These are phyloP conservation scores for Sebastes trivittatus DNA, from an alignment of 2,797 vertebrate species.

Conservation along the genomic window DNA sequence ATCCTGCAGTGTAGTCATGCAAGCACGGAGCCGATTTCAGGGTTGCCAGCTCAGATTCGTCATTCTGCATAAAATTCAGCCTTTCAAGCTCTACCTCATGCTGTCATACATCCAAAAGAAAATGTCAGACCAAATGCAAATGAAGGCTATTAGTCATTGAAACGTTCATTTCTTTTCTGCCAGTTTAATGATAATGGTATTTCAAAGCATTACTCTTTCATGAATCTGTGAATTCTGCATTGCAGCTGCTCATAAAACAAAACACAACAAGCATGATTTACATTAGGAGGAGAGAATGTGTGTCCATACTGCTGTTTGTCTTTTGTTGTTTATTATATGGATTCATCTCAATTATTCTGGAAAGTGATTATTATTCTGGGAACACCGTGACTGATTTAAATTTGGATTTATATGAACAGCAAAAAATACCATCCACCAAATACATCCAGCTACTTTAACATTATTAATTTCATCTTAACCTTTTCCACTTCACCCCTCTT, in stretches of 20 bases:
- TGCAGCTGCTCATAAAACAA: constrained; percentile 2
- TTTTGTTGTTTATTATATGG: neutral
- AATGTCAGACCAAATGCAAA: constrained; percentile 51
- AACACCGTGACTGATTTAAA: neutral
- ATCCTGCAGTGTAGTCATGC: constrained; percentile 49
- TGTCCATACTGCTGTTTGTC: neutral
- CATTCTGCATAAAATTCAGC: constrained; percentile 48
- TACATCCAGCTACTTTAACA: neutral
- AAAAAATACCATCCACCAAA: neutral
- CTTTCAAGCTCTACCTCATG: constrained; percentile 48
- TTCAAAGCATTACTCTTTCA: constrained; percentile 15
- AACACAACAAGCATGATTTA: neutral
- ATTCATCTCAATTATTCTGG: neutral
- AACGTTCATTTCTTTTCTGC: constrained; percentile 16
- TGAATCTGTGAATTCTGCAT: constrained; percentile 1
- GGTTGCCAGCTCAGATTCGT: constrained; percentile 61
- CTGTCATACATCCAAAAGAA: constrained; percentile 43
- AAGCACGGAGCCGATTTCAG: constrained; percentile 55
- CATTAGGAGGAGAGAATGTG: neutral
- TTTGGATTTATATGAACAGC: neutral
- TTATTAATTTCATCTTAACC: neutral
- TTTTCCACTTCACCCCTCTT: too few species aligned
- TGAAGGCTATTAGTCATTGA: constrained; percentile 40
- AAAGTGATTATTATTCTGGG: neutral
- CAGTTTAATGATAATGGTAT: constrained; percentile 32